phyloP scores from a whole-genome alignment of 2,797 vertebrate genomes.

The Bradypodion pumilum region DNA sequence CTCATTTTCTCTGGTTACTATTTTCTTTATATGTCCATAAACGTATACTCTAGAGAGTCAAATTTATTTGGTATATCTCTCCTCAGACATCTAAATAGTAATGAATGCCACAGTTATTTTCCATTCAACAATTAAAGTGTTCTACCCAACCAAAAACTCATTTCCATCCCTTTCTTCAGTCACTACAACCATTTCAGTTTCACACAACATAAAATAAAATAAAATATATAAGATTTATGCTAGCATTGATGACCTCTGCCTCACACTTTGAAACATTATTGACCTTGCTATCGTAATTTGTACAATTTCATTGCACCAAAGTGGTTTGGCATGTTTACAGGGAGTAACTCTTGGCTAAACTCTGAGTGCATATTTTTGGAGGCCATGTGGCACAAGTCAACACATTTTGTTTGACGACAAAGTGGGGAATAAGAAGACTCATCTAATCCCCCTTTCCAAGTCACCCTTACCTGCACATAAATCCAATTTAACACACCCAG shows the following conservation, averaged over 20 bases:
- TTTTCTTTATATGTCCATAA: constrained; percentile 2
- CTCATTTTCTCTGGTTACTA: neutral
- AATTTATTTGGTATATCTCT: neutral
- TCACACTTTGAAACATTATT: neutral
- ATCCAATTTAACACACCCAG: neutral
- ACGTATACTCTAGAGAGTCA: neutral
- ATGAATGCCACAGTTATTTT: neutral
- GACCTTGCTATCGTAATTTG: constrained; percentile 21
- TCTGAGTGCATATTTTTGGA: constrained; percentile 33
- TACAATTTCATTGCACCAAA: neutral
- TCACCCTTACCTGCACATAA: neutral
- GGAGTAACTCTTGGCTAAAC: constrained; percentile 41
- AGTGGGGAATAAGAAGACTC: constrained; percentile 7
- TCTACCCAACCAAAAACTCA: neutral
- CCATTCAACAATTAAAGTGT: neutral
- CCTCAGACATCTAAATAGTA: neutral
- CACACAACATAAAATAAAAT: neutral
- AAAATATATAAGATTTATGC: neutral
- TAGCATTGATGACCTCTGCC: neutral
- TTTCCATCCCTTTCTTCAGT: neutral
- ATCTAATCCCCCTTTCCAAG: neutral
- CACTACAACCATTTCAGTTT: neutral
- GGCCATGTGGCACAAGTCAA: constrained; percentile 17
- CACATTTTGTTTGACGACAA: constrained; percentile 42
- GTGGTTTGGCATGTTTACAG: constrained; percentile 36